Percentiles rank a stretch among this genome's conserved stretches.
Evolutionary conservation across 2,113 vertebrate species (phyloP).

Genomic region (Eclectus roratus): DNA sequence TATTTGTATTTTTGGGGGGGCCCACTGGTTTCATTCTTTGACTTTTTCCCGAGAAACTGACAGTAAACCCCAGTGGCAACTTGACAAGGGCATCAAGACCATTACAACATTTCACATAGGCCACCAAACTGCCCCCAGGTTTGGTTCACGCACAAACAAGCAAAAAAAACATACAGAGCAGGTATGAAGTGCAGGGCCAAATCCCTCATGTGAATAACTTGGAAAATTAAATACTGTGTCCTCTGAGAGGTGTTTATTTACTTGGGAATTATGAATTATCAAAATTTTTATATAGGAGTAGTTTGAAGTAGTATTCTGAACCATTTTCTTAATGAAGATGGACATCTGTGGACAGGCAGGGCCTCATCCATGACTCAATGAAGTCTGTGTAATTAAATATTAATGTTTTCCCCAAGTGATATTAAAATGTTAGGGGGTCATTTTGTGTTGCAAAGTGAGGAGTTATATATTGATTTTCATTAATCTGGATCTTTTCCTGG

Average conservation of each 20-base stretch:
- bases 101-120: not conserved
- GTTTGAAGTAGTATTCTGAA: not conserved
- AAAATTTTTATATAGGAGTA: not conserved
- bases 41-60: not conserved
- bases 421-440: not conserved
- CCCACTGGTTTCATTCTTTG: not conserved
- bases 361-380: not conserved
- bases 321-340: not conserved
- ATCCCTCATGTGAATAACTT: not conserved
- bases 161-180: not conserved
- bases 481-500: slow-evolving; percentile 7
- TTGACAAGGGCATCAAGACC: not conserved
- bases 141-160: not conserved
- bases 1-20: not conserved
- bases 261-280: not conserved
- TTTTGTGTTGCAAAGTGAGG: not conserved
- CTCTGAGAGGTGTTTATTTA: not conserved
- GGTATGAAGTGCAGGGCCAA: not conserved
- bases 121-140: not conserved
- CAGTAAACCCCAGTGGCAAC: not conserved
- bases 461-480: slow-evolving; percentile 24
- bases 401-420: not conserved
- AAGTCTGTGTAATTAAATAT: not conserved
- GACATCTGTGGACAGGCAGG: not conserved
- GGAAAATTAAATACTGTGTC: not conserved